Percentiles rank a stretch among this genome's conserved stretches.
Conservation (phyloP, 2,113 vertebrate species). For the Nerophis ophidion region DNA sequence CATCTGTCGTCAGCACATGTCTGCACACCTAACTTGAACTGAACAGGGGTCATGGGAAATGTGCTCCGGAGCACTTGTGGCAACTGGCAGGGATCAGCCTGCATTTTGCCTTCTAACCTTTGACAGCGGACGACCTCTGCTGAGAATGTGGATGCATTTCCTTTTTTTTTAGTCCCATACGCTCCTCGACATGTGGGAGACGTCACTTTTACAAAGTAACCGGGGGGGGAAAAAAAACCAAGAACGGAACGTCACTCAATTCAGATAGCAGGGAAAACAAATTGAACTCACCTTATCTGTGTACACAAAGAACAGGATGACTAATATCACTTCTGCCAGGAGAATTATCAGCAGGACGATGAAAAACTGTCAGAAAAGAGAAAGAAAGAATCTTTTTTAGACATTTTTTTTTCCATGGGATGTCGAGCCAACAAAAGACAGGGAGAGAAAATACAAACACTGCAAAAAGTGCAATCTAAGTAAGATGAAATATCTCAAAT, state of each 20-base stretch:
- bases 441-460: background rate
- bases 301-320: slow-evolving; percentile 96
- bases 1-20: slow-evolving; percentile 31
- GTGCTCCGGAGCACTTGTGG: slow-evolving; percentile 48
- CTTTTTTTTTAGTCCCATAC: slow-evolving; percentile 2
- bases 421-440: background rate
- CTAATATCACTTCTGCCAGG: slow-evolving; percentile 88
- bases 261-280: background rate
- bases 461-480: no score
- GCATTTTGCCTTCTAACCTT: slow-evolving; percentile 52
- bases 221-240: background rate
- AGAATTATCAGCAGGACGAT: slow-evolving; percentile 92
- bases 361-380: slow-evolving; percentile 84
- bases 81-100: slow-evolving; percentile 49
- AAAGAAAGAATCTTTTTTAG: slow-evolving; percentile 22
- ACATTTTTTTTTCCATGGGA: background rate
- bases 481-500: no score
- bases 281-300: slow-evolving; percentile 86
- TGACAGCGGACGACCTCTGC: slow-evolving; percentile 32
- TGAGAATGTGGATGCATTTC: background rate
- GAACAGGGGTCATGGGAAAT: slow-evolving; percentile 62
- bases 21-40: slow-evolving; percentile 22
- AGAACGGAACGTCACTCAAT: background rate
- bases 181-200: background rate
- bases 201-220: background rate